Evolutionary conservation across 2,888 invertebrate species (phyloP).

Genomic region (Lumbricus terrestris): DNA sequence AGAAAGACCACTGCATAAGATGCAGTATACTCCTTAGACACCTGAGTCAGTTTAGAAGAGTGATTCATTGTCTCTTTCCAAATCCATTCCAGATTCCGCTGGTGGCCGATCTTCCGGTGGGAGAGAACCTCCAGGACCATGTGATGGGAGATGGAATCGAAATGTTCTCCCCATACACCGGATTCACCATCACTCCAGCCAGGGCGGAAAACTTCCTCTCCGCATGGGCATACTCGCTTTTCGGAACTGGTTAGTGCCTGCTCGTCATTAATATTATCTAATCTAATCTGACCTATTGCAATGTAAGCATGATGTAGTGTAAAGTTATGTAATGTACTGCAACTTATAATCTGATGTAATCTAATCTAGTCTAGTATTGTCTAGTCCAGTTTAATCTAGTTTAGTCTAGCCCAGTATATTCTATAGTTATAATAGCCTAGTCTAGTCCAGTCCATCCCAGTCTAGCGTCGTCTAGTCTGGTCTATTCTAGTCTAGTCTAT

Average conservation of each 20-base stretch:
- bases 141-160: constrained; percentile 44
- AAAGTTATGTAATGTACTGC: background rate
- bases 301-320: background rate
- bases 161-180: constrained; percentile 37
- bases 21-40: too few relatives aligned
- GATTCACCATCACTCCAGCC: constrained; percentile 43
- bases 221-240: constrained; percentile 38
- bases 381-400: background rate
- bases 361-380: background rate
- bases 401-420: too few relatives aligned
- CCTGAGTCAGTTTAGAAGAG: background rate
- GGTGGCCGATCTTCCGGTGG: constrained; percentile 51
- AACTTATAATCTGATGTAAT: background rate
- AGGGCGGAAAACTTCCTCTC: constrained; percentile 43
- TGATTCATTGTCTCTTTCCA: background rate
- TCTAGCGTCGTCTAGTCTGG: too few relatives aligned
- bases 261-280: background rate
- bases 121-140: constrained; percentile 53
- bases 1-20: too few relatives aligned
- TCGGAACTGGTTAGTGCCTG: constrained; percentile 36
- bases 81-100: constrained; percentile 46
- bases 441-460: too few relatives aligned
- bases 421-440: too few relatives aligned
- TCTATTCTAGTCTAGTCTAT: too few relatives aligned
- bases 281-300: background rate